These are phyloP conservation scores for Calliphora vomitoria DNA, from an alignment of 2,888 invertebrate species.

Conservation along the genomic window DNA sequence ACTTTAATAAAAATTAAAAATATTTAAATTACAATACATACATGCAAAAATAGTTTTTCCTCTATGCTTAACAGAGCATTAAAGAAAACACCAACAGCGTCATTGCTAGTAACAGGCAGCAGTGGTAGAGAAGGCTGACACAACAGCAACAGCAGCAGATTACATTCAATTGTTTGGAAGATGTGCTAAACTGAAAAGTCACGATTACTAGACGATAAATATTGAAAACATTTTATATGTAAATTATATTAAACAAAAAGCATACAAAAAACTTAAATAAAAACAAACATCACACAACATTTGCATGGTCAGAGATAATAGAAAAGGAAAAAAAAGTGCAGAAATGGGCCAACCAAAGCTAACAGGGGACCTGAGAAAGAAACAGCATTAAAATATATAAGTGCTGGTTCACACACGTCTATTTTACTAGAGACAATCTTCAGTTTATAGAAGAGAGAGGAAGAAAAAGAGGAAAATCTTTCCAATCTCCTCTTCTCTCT, in stretches of 20 bases:
- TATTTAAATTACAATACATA: constrained; percentile 23
- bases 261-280: not conserved
- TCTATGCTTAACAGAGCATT: constrained; percentile 48
- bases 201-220: constrained; percentile 71
- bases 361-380: not conserved
- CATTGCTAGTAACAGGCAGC: constrained; percentile 4
- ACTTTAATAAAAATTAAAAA: constrained; percentile 14
- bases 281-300: constrained; percentile 27
- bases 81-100: constrained; percentile 19
- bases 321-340: constrained; percentile 20
- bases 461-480: too few species aligned
- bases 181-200: constrained; percentile 72
- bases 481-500: too few species aligned
- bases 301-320: constrained; percentile 44
- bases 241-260: constrained; percentile 53
- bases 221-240: constrained; percentile 70
- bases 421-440: too few species aligned
- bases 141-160: constrained; percentile 40
- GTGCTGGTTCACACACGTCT: too few species aligned
- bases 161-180: constrained; percentile 60
- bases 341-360: constrained; percentile 9
- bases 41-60: not conserved
- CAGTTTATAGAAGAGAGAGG: too few species aligned
- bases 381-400: too few species aligned
- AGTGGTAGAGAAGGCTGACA: not conserved